phyloP scores from a whole-genome alignment of 2,888 invertebrate genomes.

The Erpobdella octoculata region DNA sequence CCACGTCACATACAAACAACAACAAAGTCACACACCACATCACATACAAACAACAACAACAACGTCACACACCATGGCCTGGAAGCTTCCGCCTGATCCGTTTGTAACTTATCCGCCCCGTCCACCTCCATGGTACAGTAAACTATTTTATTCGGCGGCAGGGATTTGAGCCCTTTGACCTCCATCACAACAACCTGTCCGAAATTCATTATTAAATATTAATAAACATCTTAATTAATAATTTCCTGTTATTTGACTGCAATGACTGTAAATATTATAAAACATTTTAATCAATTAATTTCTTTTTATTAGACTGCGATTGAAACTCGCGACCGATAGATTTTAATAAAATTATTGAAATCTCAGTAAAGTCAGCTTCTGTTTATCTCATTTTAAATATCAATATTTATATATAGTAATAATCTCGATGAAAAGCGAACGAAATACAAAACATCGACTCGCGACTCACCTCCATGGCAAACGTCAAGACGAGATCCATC shows the following conservation, averaged over 20 bases:
- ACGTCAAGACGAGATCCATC: conserved; percentile 92
- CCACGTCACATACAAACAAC: not conserved
- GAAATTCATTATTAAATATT: not conserved
- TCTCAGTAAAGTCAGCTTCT: no score
- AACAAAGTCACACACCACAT: not conserved
- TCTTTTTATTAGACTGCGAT: no score
- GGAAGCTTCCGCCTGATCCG: conserved; percentile 97
- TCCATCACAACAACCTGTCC: conserved; percentile 92
- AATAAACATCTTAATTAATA: no score
- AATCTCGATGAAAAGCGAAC: not conserved
- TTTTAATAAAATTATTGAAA: no score
- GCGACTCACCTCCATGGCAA: conserved; percentile 77
- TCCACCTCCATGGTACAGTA: conserved; percentile 99
- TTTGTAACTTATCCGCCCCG: conserved; percentile 94
- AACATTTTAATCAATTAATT: no score
- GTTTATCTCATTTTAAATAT: no score
- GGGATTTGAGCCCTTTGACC: conserved; percentile 90
- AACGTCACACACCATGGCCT: conserved; percentile 62
- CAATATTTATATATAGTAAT: no score
- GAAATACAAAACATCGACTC: not conserved
- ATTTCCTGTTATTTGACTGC: no score
- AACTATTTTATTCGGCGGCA: conserved; percentile 92
- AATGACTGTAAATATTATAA: no score
- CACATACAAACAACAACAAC: not conserved
- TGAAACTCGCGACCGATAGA: no score